phyloP scores from a whole-genome alignment of 2,113 vertebrate species.

The Leucopsar rothschildi region DNA sequence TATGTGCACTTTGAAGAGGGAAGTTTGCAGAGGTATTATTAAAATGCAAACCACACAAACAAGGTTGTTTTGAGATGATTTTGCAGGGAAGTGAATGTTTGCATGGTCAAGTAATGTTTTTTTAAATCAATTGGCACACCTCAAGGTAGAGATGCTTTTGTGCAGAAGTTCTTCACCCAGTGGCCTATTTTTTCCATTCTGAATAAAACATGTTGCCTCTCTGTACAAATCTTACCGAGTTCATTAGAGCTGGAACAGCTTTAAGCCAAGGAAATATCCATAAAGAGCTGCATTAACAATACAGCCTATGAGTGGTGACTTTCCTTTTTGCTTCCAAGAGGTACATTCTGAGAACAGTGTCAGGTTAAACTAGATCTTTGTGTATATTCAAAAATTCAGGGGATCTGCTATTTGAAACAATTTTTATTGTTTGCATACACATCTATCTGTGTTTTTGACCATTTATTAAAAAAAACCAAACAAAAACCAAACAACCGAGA shows the following conservation, averaged over 20 bases:
- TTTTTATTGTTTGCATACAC: not conserved
- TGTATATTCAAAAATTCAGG: not conserved
- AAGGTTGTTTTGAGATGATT: not conserved
- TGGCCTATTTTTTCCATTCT: not conserved
- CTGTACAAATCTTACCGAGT: not conserved
- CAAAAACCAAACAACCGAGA: not conserved
- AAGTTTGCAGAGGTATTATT: not conserved
- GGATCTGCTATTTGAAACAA: not conserved
- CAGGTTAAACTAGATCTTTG: not conserved
- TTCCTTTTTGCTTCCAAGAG: not conserved
- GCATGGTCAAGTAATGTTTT: not conserved
- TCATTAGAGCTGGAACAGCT: not conserved
- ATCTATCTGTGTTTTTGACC: not conserved
- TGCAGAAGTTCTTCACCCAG: not conserved
- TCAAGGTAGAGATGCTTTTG: not conserved
- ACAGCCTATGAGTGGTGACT: fast-evolving
- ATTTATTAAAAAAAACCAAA: not conserved
- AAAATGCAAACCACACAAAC: not conserved
- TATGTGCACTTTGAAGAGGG: not conserved
- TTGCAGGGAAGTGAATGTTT: not conserved
- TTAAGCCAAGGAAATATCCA: not conserved
- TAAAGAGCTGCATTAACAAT: not conserved
- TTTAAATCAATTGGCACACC: not conserved
- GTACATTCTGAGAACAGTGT: not conserved
- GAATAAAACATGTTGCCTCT: not conserved